Evolutionary conservation across 2,888 invertebrate species (phyloP).

Genomic region (Trissolcus brochymenae): DNA sequence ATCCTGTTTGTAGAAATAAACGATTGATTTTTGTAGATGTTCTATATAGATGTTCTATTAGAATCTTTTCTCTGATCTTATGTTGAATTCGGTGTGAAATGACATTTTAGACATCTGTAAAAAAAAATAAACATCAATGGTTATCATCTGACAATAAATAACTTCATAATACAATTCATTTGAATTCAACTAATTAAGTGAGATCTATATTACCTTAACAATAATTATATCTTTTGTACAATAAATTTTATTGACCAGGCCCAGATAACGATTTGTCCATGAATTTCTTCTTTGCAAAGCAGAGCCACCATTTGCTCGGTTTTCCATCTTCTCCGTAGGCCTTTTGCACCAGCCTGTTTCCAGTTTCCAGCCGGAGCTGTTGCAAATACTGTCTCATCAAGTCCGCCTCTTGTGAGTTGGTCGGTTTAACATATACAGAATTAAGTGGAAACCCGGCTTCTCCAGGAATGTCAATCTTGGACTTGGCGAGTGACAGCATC

Average conservation of each 20-base stretch:
- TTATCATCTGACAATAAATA: neutral
- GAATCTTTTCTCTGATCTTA: neutral
- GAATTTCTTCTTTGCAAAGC: conserved; percentile 99
- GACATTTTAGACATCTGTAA: neutral
- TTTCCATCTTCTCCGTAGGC: conserved; percentile 90
- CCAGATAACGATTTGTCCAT: conserved; percentile 98
- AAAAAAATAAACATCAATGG: neutral
- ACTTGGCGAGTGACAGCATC: conserved; percentile 96
- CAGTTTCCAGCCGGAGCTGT: conserved; percentile 97
- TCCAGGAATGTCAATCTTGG: conserved; percentile 97
- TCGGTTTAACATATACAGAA: conserved; percentile 94
- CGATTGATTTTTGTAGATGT: too few species aligned
- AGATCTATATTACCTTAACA: neutral
- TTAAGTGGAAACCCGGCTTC: conserved; percentile 96
- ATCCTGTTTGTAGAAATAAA: too few species aligned
- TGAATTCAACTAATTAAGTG: neutral
- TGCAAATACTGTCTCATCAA: conserved; percentile 94
- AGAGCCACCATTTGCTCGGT: conserved; percentile 99
- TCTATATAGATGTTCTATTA: too few species aligned
- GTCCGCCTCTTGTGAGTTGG: conserved; percentile 88
- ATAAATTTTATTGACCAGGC: conserved; percentile 84
- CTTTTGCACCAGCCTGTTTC: conserved; percentile 92
- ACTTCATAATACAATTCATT: neutral
- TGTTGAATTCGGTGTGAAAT: neutral
- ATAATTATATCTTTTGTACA: neutral